phyloP scores from a whole-genome alignment of 2,797 vertebrate species.

The Columba guinea region DNA sequence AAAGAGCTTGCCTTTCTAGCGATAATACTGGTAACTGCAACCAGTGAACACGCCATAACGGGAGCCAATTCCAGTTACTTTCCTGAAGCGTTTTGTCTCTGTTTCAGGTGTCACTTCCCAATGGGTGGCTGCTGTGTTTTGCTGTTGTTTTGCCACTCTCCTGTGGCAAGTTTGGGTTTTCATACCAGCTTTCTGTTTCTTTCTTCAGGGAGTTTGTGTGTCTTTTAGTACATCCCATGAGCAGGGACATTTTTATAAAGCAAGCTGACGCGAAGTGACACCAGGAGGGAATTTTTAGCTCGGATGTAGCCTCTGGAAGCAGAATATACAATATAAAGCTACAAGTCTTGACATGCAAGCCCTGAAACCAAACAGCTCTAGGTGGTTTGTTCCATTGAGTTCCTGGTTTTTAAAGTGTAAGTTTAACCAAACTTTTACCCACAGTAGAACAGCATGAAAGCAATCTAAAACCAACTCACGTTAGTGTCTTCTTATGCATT shows the following conservation, averaged over 20 bases:
- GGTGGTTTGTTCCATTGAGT: not conserved
- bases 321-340: not conserved
- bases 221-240: not conserved
- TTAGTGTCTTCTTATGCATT: not conserved
- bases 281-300: not conserved
- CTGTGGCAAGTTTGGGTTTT: not conserved
- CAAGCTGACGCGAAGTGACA: not conserved
- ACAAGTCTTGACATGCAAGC: not conserved
- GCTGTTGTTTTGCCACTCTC: not conserved
- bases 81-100: not conserved
- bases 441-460: not conserved
- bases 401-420: not conserved
- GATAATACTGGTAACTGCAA: no score
- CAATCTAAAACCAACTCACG: not conserved
- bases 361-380: not conserved
- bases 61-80: not conserved
- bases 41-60: fast-evolving
- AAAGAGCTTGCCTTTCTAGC: not conserved
- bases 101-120: not conserved
- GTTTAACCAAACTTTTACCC: not conserved
- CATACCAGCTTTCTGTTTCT: not conserved
- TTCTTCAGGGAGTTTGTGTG: not conserved
- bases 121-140: not conserved
- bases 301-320: not conserved
- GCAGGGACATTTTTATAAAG: not conserved